Evolutionary conservation across 2,797 vertebrate genomes (phyloP).

Genomic region (Anisognathus igniventris): DNA sequence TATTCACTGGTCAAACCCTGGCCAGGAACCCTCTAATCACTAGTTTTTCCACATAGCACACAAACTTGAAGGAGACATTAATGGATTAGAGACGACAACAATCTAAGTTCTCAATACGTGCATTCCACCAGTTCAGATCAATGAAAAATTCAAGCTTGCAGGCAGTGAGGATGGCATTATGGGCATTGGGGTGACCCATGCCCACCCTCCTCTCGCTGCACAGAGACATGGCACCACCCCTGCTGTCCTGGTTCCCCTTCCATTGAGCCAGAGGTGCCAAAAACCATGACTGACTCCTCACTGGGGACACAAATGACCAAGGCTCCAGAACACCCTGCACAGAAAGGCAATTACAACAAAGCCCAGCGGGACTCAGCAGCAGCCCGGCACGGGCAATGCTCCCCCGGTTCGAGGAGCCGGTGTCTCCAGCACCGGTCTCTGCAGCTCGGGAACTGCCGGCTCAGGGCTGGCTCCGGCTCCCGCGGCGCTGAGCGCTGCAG

Average conservation of each 20-base stretch:
- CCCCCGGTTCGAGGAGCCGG: not conserved
- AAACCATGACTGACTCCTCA: not conserved
- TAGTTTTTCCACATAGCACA: not conserved
- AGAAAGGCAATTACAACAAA: not conserved
- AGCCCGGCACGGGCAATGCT: not conserved
- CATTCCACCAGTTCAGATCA: not conserved
- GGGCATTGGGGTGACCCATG: not conserved
- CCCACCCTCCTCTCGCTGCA: accelerated
- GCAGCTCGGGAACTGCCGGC: not conserved
- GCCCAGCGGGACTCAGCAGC: not conserved
- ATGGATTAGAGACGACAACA: not conserved
- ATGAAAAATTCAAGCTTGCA: not conserved
- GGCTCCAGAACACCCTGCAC: not conserved
- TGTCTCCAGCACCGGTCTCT: not conserved
- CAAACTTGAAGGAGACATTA: not conserved
- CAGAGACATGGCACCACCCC: not conserved
- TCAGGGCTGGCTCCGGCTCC: not conserved
- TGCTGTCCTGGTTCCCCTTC: not conserved
- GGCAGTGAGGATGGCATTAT: accelerated
- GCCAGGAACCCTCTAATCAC: not conserved
- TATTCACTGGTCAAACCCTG: not conserved
- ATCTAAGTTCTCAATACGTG: accelerated
- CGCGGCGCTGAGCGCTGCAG: not conserved
- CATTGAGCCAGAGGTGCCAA: not conserved
- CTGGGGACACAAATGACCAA: not conserved